These are phyloP conservation scores for Hybos culiciformis DNA, from an alignment of 2,888 invertebrate genomes.

Conservation along the genomic window DNA sequence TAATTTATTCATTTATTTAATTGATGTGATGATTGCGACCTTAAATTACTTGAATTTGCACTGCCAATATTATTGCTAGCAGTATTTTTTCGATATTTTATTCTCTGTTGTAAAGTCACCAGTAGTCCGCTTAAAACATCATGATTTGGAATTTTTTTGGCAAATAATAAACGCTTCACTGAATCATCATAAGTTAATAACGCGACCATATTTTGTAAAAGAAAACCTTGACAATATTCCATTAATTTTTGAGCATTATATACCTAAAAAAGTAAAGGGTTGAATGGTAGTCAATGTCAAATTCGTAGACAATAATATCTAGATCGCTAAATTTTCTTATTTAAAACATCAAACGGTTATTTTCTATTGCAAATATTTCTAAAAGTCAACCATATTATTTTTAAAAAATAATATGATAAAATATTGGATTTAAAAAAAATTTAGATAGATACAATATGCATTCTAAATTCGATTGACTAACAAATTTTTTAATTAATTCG, in stretches of 20 bases:
- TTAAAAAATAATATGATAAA: too few relatives aligned
- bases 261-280: slow-evolving; percentile 47
- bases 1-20: too few relatives aligned
- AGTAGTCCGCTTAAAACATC: slow-evolving; percentile 75
- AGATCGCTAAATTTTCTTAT: too few relatives aligned
- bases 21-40: too few relatives aligned
- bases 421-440: neutral
- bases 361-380: too few relatives aligned
- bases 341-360: too few relatives aligned
- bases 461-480: neutral
- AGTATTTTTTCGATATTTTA: slow-evolving; percentile 45
- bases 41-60: slow-evolving; percentile 2
- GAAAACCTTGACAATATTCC: slow-evolving; percentile 81
- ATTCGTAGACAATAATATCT: too few relatives aligned
- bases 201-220: slow-evolving; percentile 90
- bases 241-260: slow-evolving; percentile 75
- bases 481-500: neutral
- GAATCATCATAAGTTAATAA: slow-evolving; percentile 80
- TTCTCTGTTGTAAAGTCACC: slow-evolving; percentile 65
- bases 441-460: neutral
- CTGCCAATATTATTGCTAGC: neutral
- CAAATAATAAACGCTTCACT: slow-evolving; percentile 73
- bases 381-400: too few relatives aligned
- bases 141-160: slow-evolving; percentile 78
- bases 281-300: too few relatives aligned